These are phyloP conservation scores for Lycorma delicatula DNA, from an alignment of 1,140 invertebrate species.

Conservation along the genomic window DNA sequence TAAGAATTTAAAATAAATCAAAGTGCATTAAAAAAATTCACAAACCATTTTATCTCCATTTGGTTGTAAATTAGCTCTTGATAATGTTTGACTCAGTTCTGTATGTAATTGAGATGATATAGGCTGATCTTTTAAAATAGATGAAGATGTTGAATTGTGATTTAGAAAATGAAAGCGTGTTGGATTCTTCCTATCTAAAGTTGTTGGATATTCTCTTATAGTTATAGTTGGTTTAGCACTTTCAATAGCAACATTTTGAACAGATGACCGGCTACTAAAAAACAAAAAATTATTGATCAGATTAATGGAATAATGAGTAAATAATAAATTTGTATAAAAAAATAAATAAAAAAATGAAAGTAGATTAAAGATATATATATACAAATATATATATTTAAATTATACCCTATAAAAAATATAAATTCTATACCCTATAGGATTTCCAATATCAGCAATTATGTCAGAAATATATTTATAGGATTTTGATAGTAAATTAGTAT, in stretches of 20 bases:
- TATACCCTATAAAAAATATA: too few relatives aligned
- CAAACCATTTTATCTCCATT: background rate
- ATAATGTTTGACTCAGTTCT: conserved; percentile 59
- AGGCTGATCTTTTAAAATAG: conserved; percentile 28
- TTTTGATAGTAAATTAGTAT: too few relatives aligned
- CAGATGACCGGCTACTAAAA: background rate
- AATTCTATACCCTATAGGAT: too few relatives aligned
- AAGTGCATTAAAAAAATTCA: background rate
- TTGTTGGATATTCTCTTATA: conserved; percentile 55
- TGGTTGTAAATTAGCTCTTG: conserved; percentile 43
- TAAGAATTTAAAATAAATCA: background rate
- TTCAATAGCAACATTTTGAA: conserved; percentile 10
- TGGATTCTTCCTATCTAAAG: conserved; percentile 49
- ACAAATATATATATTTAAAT: too few relatives aligned
- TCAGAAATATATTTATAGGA: too few relatives aligned
- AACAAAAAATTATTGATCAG: too few relatives aligned
- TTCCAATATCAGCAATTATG: too few relatives aligned
- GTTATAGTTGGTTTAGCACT: conserved; percentile 42
- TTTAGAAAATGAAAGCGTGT: conserved; percentile 57
- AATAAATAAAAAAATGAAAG: too few relatives aligned
- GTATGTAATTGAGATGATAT: conserved; percentile 57
- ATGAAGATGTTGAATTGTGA: conserved; percentile 27
- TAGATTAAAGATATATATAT: too few relatives aligned
- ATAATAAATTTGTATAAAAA: too few relatives aligned
- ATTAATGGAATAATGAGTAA: too few relatives aligned